These are phyloP conservation scores for Lagodon rhomboides DNA, from an alignment of 2,797 vertebrate genomes.

Conservation along the genomic window DNA sequence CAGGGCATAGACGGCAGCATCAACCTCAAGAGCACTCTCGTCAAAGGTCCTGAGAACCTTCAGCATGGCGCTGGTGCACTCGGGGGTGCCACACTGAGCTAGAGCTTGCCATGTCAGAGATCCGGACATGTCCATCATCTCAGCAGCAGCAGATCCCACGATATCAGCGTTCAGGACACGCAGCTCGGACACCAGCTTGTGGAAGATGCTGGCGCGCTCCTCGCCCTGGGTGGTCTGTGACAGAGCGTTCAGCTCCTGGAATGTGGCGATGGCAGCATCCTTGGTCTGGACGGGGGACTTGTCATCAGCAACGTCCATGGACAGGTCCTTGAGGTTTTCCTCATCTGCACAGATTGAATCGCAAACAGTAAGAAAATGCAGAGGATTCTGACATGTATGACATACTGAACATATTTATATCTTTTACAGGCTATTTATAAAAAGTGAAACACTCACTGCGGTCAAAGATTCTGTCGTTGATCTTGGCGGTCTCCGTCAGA, in stretches of 20 bases:
- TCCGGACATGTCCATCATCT: slow-evolving; percentile 84
- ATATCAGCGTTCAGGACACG: slow-evolving; percentile 84
- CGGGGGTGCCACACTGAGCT: slow-evolving; percentile 93
- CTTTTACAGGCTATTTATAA: background rate
- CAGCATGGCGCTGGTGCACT: slow-evolving; percentile 90
- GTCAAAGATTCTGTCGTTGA: slow-evolving; percentile 91
- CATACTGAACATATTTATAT: background rate
- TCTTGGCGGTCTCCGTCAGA: slow-evolving; percentile 87
- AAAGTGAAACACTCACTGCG: slow-evolving; percentile 79
- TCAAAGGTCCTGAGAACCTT: slow-evolving; percentile 85
- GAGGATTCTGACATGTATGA: background rate
- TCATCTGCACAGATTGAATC: slow-evolving; percentile 75
- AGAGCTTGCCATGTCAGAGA: slow-evolving; percentile 90
- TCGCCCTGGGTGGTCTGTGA: slow-evolving; percentile 81
- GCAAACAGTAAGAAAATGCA: slow-evolving; percentile 11
- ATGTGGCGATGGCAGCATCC: slow-evolving; percentile 81
- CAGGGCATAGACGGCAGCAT: slow-evolving; percentile 88
- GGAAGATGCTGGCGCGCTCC: slow-evolving; percentile 88
- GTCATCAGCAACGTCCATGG: slow-evolving; percentile 84
- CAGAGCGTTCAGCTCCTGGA: slow-evolving; percentile 86
- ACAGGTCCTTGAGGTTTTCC: slow-evolving; percentile 72
- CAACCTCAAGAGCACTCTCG: slow-evolving; percentile 80
- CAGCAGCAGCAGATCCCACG: slow-evolving; percentile 78
- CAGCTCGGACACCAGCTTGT: slow-evolving; percentile 89
- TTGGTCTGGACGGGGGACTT: slow-evolving; percentile 80